Percentiles rank a stretch among this genome's conserved stretches.
Conservation (phyloP, 2,888 invertebrate species). For the Agriotes lineatus region DNA sequence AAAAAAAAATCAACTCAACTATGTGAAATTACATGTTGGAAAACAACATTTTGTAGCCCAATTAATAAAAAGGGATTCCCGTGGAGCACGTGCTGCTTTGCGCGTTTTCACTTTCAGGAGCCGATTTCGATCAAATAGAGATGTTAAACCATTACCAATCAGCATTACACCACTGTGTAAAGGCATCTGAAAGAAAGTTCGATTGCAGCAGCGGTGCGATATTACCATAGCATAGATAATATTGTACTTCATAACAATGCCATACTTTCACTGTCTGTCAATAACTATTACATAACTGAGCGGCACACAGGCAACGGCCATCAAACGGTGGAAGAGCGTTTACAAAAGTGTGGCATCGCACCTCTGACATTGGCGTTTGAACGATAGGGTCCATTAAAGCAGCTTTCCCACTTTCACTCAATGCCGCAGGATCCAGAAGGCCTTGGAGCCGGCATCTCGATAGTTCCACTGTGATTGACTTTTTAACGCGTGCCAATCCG, state of each 20-base stretch:
- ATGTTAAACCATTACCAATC: too few species aligned
- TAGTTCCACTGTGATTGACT: slow-evolving; percentile 1
- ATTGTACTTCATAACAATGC: slow-evolving; percentile 30
- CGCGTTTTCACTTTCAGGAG: too few species aligned
- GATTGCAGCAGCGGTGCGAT: neutral
- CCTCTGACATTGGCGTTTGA: slow-evolving; percentile 29
- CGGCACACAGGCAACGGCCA: slow-evolving; percentile 11
- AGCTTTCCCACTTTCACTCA: slow-evolving; percentile 42
- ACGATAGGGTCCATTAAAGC: slow-evolving; percentile 21
- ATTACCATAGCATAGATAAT: slow-evolving; percentile 13
- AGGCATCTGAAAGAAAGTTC: neutral
- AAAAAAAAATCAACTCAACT: too few species aligned
- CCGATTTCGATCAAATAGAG: too few species aligned
- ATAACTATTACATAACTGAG: slow-evolving; percentile 37
- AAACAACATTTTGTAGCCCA: neutral
- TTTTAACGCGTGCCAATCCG: slow-evolving; percentile 32
- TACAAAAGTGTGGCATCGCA: slow-evolving; percentile 20
- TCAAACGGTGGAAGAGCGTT: neutral
- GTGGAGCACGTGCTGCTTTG: neutral
- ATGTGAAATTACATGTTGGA: too few species aligned
- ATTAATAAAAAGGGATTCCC: neutral
- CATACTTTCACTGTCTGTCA: slow-evolving; percentile 37
- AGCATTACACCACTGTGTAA: too few species aligned
- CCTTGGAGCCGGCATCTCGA: slow-evolving; percentile 35
- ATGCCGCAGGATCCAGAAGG: slow-evolving; percentile 34